Base-by-base conservation (phyloP, 2,113 vertebrate species). In the Salvator merianae region DNA sequence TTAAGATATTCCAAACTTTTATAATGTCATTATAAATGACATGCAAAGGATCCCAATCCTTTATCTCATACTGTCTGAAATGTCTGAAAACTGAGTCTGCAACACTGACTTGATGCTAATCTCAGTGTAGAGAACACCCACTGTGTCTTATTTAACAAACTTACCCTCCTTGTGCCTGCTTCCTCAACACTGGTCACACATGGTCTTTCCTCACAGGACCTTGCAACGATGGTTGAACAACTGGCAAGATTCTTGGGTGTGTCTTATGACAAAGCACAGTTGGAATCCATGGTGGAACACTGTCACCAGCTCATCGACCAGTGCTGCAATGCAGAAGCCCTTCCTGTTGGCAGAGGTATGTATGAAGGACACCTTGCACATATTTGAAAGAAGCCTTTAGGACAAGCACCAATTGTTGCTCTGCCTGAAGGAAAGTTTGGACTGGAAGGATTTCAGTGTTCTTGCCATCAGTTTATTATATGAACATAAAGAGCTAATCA, bases 221-320 rank as follows among this genome's bases (percentile, higher is more conserved):
- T 98, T 71, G 97, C 96, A 47, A 97, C 95, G 0, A 93, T 98
- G 95, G 98, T 99, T 90, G 97, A 97, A 89, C 97, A 98, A 89
- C 90, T 99, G 91, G 96, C 97, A 53, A 94, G 97, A 9, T 99
- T 99, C 92, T 96, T 99, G 83, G 98, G 98, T 5, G 97, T 99
- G 83, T 95, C 97, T 6, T 99, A 97, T n/a, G 98, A 99, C 93
- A 99, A 99, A 93, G 95, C 96, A 66, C 98, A 99, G 96, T 83
- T 98, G 95, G 99, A 99, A 91, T 90, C 95, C 69, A 95, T 98
- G 96, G 96, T 95, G 55, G 99, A 99, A 89, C 98, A 97, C 93
- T 99, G 99, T 91, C 97, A 98, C 92, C 99, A 99, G 84, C 97
- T 99, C 74, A 97, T 99, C 2, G 99, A 99, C 89, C 99, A 99